These are phyloP conservation scores for Drosophila watanabei DNA, from an alignment of 1,140 invertebrate species.

Conservation along the genomic window DNA sequence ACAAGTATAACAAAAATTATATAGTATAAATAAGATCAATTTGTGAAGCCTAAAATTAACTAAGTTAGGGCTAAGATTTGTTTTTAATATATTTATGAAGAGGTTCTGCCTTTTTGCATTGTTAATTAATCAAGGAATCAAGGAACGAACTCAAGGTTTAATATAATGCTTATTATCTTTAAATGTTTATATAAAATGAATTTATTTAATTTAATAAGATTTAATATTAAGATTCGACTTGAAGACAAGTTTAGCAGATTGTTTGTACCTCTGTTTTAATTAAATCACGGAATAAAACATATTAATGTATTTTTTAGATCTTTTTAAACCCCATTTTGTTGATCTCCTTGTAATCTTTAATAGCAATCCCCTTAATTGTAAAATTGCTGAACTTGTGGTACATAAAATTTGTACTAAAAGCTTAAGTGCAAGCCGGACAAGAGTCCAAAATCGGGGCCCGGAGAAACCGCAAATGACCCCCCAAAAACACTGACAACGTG, in stretches of 20 bases:
- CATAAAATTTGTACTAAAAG: conserved; percentile 4
- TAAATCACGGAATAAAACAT: no score
- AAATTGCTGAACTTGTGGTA: not conserved
- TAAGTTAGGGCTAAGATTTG: not conserved
- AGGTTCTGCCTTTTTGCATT: no score
- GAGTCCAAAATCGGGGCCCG: conserved; percentile 23
- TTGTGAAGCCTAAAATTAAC: not conserved
- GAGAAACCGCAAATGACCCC: conserved; percentile 63
- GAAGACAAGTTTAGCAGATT: no score
- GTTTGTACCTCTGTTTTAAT: no score
- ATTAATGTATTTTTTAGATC: no score
- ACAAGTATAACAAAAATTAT: not conserved
- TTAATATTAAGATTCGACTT: no score
- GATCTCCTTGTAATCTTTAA: not conserved
- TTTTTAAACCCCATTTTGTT: not conserved
- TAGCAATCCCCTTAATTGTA: not conserved
- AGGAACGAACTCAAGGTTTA: no score
- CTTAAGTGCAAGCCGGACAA: conserved; percentile 2
- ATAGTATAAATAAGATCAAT: not conserved
- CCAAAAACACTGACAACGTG: conserved; percentile 46
- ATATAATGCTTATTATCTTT: no score
- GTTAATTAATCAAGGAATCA: no score
- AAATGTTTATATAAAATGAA: no score
- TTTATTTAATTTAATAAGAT: no score
- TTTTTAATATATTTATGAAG: not conserved